Evolutionary conservation across 2,888 invertebrate species (phyloP).

Genomic region (Flexamia atlantica): DNA sequence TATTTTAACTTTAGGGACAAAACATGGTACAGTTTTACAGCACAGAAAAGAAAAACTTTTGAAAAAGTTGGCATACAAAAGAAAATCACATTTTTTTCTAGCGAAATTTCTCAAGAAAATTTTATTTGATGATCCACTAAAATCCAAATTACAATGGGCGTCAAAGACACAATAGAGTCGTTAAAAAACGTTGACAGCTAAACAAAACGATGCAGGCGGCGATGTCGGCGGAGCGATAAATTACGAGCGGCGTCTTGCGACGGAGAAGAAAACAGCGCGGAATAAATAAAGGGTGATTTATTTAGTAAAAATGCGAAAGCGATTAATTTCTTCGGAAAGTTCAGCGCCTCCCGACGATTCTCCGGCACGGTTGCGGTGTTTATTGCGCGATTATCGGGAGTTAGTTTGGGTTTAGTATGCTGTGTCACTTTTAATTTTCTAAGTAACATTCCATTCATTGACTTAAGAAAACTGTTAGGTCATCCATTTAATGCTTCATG

Average conservation of each 20-base stretch:
- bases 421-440: no score
- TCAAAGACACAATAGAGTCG: conserved; percentile 18
- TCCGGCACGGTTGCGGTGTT: neutral
- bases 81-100: no score
- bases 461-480: no score
- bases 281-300: conserved; percentile 31
- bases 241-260: conserved; percentile 16
- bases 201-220: conserved; percentile 34
- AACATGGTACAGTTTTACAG: no score
- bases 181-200: conserved; percentile 28
- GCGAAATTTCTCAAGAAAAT: neutral
- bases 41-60: no score
- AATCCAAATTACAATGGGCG: conserved; percentile 23
- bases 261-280: conserved; percentile 13
- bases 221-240: neutral
- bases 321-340: conserved; percentile 31
- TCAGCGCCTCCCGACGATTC: neutral
- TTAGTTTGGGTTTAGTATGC: neutral
- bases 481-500: no score
- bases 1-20: no score
- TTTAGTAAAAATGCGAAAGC: conserved; percentile 41
- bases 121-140: neutral
- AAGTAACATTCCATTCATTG: no score
- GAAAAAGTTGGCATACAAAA: no score
- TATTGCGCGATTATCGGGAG: neutral